Percentiles rank a stretch among this genome's conserved stretches.
Conservation (phyloP, 2,113 vertebrate genomes). For the Syngnathus floridae region DNA sequence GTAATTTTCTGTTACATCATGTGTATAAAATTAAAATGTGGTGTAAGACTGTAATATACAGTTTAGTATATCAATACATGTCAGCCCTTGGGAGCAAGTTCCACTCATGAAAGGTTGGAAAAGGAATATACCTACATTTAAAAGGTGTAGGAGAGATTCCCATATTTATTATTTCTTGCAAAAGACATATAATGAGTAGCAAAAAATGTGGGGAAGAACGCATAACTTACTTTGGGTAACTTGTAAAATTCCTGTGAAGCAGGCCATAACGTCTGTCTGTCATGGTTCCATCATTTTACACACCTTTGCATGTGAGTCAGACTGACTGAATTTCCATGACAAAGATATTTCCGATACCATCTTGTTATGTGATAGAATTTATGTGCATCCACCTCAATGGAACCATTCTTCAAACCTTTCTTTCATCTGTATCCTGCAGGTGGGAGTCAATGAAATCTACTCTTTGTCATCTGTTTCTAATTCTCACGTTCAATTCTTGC, state of each 20-base stretch:
- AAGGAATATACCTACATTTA: not conserved
- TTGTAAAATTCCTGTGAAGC: slow-evolving; percentile 14
- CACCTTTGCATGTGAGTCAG: not conserved
- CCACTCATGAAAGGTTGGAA: not conserved
- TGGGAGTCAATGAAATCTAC: slow-evolving; percentile 24
- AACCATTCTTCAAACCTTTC: not conserved
- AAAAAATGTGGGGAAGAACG: not conserved
- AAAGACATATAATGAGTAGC: slow-evolving; percentile 7
- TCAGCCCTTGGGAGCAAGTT: too few species aligned
- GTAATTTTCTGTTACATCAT: not conserved
- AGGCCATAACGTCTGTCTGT: slow-evolving; percentile 15
- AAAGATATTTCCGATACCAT: not conserved
- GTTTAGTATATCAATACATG: too few species aligned
- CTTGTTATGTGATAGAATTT: not conserved
- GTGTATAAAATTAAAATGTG: not conserved
- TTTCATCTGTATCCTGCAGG: slow-evolving; percentile 20
- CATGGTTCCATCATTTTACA: not conserved
- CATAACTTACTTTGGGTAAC: slow-evolving; percentile 1
- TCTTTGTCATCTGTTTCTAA: slow-evolving; percentile 52
- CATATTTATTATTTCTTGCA: slow-evolving; percentile 6
- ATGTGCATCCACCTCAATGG: not conserved
- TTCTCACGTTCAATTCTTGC: slow-evolving; percentile 21
- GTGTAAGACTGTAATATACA: not conserved
- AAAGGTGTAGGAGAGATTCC: not conserved
- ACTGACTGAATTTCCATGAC: not conserved